A percentile compares a stretch with the other conserved stretches of the same genome.
phyloP scores from a whole-genome alignment of 2,797 vertebrate species.

The Borostomias antarcticus region DNA sequence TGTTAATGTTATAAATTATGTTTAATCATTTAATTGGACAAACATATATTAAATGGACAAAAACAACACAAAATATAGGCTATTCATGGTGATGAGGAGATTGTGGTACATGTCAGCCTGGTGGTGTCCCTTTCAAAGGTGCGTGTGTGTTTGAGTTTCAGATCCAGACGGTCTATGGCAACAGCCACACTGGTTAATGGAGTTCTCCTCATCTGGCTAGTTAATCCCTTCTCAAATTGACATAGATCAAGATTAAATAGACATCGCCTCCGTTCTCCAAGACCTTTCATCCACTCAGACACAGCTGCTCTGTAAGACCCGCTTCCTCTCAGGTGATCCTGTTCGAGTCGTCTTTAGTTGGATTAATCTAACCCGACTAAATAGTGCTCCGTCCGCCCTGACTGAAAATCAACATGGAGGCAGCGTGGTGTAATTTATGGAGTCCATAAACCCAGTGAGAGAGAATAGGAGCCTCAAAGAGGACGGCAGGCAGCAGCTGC shows the following conservation, averaged over 20 bases:
- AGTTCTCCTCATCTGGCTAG: constrained; percentile 35
- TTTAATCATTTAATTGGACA: too few relatives aligned
- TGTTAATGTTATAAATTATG: background rate
- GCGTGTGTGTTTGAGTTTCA: background rate
- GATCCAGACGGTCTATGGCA: constrained; percentile 24
- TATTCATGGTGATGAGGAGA: background rate
- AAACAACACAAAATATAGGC: too few relatives aligned
- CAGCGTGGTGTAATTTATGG: too few relatives aligned
- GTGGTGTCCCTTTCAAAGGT: background rate
- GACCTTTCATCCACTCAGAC: too few relatives aligned
- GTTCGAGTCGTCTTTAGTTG: background rate
- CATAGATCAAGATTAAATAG: constrained; percentile 53
- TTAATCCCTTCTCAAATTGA: constrained; percentile 59
- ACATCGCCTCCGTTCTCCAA: too few relatives aligned
- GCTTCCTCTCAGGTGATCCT: background rate
- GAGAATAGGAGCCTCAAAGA: too few relatives aligned
- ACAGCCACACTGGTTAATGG: constrained; percentile 30
- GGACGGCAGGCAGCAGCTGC: too few relatives aligned
- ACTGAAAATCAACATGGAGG: too few relatives aligned
- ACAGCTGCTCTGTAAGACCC: too few relatives aligned
- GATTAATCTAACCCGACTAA: background rate
- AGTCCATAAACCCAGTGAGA: too few relatives aligned
- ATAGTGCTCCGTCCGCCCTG: too few relatives aligned
- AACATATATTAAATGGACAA: too few relatives aligned
- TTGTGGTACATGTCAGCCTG: background rate